Conservation (phyloP, 2,113 vertebrate species). For the Scopus umbretta region DNA sequence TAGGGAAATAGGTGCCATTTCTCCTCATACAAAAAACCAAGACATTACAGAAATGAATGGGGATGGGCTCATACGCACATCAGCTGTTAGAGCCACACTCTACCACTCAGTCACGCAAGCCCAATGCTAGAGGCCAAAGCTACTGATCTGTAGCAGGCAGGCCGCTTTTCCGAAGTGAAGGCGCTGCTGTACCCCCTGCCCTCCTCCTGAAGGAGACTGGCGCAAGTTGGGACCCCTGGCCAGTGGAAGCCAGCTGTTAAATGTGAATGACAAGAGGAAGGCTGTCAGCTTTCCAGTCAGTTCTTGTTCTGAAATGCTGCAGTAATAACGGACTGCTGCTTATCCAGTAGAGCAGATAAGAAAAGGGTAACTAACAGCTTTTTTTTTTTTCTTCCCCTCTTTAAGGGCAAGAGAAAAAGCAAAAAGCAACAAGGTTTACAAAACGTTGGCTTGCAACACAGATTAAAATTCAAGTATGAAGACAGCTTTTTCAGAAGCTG, state of each 20-base stretch:
- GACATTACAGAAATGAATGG: accelerated
- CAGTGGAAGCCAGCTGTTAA: neutral
- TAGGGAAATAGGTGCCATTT: accelerated
- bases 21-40: neutral
- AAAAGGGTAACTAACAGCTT: neutral
- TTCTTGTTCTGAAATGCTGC: neutral
- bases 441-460: constrained; percentile 77
- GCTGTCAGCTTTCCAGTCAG: too few relatives aligned
- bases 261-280: accelerated
- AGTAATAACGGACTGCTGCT: neutral
- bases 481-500: neutral
- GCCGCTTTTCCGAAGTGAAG: neutral
- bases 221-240: too few relatives aligned
- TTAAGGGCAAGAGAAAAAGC: constrained; percentile 76
- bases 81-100: neutral
- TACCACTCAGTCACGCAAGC: neutral
- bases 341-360: neutral
- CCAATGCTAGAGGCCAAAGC: neutral
- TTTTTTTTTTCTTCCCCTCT: neutral
- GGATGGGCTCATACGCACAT: accelerated
- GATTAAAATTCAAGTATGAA: constrained; percentile 3
- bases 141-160: neutral
- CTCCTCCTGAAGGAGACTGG: neutral
- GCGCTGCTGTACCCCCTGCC: accelerated
- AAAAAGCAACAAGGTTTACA: constrained; percentile 78